Evolutionary conservation across 2,797 vertebrate genomes (phyloP).

Genomic region (Peromyscus attwateri): DNA sequence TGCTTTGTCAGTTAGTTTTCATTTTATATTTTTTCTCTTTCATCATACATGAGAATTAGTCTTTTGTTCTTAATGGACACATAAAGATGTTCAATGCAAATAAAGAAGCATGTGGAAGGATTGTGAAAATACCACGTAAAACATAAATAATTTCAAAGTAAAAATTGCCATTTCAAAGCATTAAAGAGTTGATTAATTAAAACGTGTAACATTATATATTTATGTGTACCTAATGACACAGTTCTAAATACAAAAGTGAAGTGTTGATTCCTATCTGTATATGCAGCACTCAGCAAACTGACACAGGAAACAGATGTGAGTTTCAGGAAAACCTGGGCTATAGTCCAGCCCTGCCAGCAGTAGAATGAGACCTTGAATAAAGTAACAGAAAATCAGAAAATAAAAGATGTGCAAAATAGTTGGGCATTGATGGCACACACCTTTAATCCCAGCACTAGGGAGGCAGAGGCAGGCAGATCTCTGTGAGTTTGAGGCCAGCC

Average conservation of each 20-base stretch:
- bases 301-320: not conserved
- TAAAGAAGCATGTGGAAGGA: not conserved
- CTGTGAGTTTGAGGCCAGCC: no score
- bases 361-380: not conserved
- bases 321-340: not conserved
- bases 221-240: not conserved
- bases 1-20: not conserved
- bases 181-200: not conserved
- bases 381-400: not conserved
- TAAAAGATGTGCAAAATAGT: not conserved
- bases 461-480: no score
- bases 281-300: not conserved
- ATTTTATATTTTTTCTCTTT: not conserved
- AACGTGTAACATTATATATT: not conserved
- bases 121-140: not conserved
- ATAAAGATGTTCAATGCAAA: not conserved
- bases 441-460: no score
- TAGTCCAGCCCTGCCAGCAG: no score
- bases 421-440: no score
- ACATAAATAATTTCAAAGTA: not conserved
- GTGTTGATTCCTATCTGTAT: not conserved
- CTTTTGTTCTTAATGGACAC: not conserved
- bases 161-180: not conserved
- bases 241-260: not conserved
- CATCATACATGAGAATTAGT: not conserved